These are phyloP conservation scores for Parnassius glacialis DNA, from an alignment of 2,888 invertebrate species.

Conservation along the genomic window DNA sequence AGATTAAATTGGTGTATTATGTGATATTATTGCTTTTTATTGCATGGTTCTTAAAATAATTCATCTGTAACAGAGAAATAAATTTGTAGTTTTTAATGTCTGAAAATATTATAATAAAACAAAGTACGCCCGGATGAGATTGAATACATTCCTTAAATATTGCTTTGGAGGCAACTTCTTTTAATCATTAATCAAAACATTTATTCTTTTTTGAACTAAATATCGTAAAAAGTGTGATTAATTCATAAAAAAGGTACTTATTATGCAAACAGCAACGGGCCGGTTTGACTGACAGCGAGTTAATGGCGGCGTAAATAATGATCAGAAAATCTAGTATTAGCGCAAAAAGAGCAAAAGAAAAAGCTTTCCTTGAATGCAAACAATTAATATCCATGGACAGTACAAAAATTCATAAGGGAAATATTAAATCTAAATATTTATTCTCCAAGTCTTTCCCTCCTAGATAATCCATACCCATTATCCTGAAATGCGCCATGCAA, in stretches of 20 bases:
- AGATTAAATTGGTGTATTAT: too few relatives aligned
- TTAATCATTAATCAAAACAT: too few relatives aligned
- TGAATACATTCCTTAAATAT: too few relatives aligned
- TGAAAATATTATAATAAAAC: too few relatives aligned
- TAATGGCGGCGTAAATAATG: constrained; percentile 51
- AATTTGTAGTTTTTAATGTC: too few relatives aligned
- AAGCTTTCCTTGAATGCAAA: constrained; percentile 35
- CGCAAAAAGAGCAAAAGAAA: constrained; percentile 35
- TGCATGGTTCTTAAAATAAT: too few relatives aligned
- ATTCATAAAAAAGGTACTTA: constrained; percentile 28
- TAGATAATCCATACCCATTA: constrained; percentile 55
- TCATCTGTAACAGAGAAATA: too few relatives aligned
- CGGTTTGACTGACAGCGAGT: constrained; percentile 50
- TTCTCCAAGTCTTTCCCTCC: constrained; percentile 45
- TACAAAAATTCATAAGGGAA: constrained; percentile 34
- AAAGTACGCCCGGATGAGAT: too few relatives aligned
- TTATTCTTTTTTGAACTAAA: too few relatives aligned
- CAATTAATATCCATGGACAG: constrained; percentile 48
- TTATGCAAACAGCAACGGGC: constrained; percentile 35
- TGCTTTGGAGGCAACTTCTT: too few relatives aligned
- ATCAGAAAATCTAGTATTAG: constrained; percentile 40
- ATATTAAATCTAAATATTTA: constrained; percentile 35
- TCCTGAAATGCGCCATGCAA: constrained; percentile 50
- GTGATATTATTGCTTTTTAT: too few relatives aligned
- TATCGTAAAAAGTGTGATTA: constrained; percentile 29